Percentiles rank a stretch among this genome's conserved stretches.
phyloP scores from a whole-genome alignment of 30 jellyfish, hydroid and myxozoan genomes.

The Hydra vulgaris region DNA sequence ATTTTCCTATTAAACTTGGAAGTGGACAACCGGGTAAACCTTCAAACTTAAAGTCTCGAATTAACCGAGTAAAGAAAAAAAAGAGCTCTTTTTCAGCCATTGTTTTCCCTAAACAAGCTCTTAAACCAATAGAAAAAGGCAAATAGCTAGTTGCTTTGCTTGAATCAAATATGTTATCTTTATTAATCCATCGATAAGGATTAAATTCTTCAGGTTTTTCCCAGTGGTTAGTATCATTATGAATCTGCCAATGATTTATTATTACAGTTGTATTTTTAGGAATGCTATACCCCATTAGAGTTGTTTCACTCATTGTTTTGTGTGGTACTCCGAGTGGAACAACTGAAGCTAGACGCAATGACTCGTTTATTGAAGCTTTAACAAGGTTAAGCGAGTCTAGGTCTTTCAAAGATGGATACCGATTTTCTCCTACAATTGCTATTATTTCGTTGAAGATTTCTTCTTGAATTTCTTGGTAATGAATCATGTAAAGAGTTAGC shows the following conservation, averaged over 20 bases:
- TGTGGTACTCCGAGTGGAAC: constrained; percentile 73
- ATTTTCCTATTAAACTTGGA: constrained; percentile 54
- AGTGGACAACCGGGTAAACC: constrained; percentile 27
- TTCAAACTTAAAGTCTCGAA: constrained; percentile 32
- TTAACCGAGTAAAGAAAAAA: constrained; percentile 32
- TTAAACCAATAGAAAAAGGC: constrained; percentile 70
- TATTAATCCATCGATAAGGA: constrained; percentile 66
- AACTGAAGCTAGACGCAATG: constrained; percentile 38
- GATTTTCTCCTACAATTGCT: constrained; percentile 29
- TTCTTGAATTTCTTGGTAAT: constrained; percentile 35
- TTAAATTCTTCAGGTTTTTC: constrained; percentile 47
- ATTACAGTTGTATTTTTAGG: constrained; percentile 46
- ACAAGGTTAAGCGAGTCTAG: constrained; percentile 24
- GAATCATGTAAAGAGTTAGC: constrained; percentile 35
- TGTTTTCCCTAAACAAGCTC: constrained; percentile 58
- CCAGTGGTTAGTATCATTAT: constrained; percentile 51
- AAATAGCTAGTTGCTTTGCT: constrained; percentile 32
- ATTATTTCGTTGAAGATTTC: constrained; percentile 37
- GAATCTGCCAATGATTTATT: constrained; percentile 48
- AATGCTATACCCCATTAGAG: constrained; percentile 32
- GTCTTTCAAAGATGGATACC: constrained; percentile 35
- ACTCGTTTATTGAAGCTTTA: constrained; percentile 44
- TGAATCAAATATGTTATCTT: constrained; percentile 24
- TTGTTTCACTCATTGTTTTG: constrained; percentile 43
- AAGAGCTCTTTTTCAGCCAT: constrained; percentile 47